phyloP scores from a whole-genome alignment of 2,797 vertebrate species.

The Holocentrus rufus region DNA sequence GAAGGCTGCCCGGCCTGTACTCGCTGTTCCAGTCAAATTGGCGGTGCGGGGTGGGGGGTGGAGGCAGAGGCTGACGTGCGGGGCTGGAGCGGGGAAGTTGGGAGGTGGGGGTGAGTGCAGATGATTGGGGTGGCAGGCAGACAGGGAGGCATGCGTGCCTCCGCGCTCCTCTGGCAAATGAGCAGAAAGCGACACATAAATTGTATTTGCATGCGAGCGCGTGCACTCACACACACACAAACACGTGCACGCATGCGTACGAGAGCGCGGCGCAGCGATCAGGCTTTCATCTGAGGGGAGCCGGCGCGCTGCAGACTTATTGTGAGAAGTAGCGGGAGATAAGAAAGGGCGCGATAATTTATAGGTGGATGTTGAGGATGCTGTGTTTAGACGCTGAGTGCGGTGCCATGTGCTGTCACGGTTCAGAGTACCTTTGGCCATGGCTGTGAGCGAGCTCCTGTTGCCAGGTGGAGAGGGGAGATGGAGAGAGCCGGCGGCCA shows the following conservation, averaged over 20 bases:
- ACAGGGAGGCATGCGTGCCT: slow-evolving; percentile 12
- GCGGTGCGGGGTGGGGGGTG: slow-evolving; percentile 77
- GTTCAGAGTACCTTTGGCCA: slow-evolving; percentile 70
- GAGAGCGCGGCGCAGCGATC: not conserved
- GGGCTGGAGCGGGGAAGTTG: slow-evolving; percentile 35
- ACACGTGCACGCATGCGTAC: not conserved
- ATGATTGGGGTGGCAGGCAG: slow-evolving; percentile 54
- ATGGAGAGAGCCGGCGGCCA: slow-evolving; percentile 67
- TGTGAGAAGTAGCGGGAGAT: not conserved
- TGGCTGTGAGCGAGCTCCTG: slow-evolving; percentile 46
- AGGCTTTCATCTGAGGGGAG: not conserved
- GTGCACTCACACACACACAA: slow-evolving; percentile 8
- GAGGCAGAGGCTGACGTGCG: slow-evolving; percentile 41
- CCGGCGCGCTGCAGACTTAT: not conserved
- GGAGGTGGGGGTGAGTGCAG: slow-evolving; percentile 31
- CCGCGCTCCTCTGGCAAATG: slow-evolving; percentile 28
- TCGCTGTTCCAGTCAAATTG: slow-evolving; percentile 81
- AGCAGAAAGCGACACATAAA: slow-evolving; percentile 35
- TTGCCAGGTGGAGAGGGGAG: slow-evolving; percentile 70
- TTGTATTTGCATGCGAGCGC: slow-evolving; percentile 4
- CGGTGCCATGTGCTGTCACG: slow-evolving; percentile 55
- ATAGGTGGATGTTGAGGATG: slow-evolving; percentile 5
- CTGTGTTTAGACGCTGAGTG: slow-evolving; percentile 8
- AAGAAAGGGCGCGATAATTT: not conserved
- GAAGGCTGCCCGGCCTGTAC: slow-evolving; percentile 79